Base-by-base conservation (phyloP, 1,140 invertebrate species). In the Euwallacea fornicatus region DNA sequence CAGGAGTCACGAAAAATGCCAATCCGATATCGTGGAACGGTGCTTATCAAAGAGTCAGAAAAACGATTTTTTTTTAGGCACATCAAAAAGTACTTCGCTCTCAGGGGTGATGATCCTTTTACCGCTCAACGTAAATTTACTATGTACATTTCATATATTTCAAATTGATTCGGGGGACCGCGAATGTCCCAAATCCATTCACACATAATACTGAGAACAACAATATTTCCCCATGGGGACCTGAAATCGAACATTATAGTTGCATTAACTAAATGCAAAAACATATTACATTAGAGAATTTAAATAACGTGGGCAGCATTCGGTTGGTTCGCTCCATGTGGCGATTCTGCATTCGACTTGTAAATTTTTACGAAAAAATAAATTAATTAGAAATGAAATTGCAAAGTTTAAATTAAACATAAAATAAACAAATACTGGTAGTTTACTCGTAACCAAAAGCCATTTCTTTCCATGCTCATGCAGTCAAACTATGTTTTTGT, bases 401-500 rank as follows among this genome's bases (percentile, higher is more conserved):
- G 21, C 1, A 33, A 33, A 33, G 21, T 33, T 33, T 33, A 33
- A 33, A 33, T 33, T 33, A 33, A 33, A 2, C 21, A 33, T 33
- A 33, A 33, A 33, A 33, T 33, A 33, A 33, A 33, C 21, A 33
- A 33, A 33, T 33, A 33, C 4, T 33, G 21, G 21, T 33, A 33
- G 21, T 33, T 33, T 33, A 33, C 21, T 33, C 21, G 21, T 33
- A 33, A 33, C 63, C 69, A 71, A 66, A 59, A 46, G 43, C 46
- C 67, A n/a, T 46, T 63, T 67, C 8, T 44, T 63, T 74, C 75
- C 77, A 78, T 78, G 77, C 77, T 74, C 77, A 78, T 78, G 77
- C 77, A 73, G 62, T 72, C 70, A 76, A 78, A 76, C 75, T 72
- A 72, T 75, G 75, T 75, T 76, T 76, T 75, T 76, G 75, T 76